Base-by-base conservation (phyloP, 2,113 vertebrate genomes). In the Paramisgurnus dabryanus region DNA sequence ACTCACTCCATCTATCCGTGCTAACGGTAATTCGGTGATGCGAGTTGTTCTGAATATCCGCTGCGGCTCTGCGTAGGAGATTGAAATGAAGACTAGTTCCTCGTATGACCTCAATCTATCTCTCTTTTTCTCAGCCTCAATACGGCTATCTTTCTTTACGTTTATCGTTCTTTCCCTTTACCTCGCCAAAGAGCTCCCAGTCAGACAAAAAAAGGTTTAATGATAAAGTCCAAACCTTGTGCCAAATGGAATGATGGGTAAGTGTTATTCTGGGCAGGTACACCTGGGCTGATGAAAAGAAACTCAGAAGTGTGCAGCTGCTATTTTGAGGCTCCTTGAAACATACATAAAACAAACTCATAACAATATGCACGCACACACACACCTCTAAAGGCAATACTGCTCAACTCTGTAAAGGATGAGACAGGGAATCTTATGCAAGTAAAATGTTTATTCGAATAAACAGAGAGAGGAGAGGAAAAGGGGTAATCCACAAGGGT, bases 171-270 rank as follows among this genome's bases (percentile, higher is more conserved):
- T 63, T 10, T 53, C 8, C 27, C 5, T 15, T 50, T 8, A 10
- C 40, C 63, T 49, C 63, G n/a, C 57, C 34, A 53, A 39, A 45
- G 39, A 47, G 64, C 58, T 67, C 9, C 70, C 79, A 85, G 67
- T 67, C 81, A 78, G 7, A 49, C 18, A 15, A 71, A 83, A 27
- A 83, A 61, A 61, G 40, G 27, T 50, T 15, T 67, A 73, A 61
- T 58, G 63, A 81, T 77, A 85, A 82, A 76, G 75, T 76, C 78
- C 67, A 77, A 78, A 84, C 61, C 86, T 89, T 84, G 80, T 90
- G 90, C 89, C 91, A 91, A 88, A 87, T 89, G 87, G 82, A 83
- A 88, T 88, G 86, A 88, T 89, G 87, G 87, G 84, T 85, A 90
- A 90, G 87, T 82, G 79, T 89, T 89, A 87, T 87, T 87, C 84